A percentile compares a stretch with the other conserved stretches of the same genome.
These are phyloP conservation scores for Tetragonula clypearis DNA, from an alignment of 1,140 invertebrate genomes.

Conservation along the genomic window DNA sequence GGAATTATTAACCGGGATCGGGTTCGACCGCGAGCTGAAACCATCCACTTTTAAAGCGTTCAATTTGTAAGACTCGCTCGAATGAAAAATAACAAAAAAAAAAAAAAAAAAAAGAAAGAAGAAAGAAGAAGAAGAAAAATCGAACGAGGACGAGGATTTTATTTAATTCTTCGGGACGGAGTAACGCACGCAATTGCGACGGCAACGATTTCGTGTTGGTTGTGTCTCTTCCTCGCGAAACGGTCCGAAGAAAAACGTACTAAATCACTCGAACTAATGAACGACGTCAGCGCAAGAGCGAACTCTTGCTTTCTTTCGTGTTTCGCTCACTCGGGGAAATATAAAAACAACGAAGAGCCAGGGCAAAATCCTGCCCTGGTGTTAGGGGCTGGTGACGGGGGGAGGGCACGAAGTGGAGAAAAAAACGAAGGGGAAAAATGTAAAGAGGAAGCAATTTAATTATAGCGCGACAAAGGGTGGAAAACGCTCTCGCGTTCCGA, in stretches of 20 bases:
- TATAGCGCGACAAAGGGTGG: constrained; percentile 11
- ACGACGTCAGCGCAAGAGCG: not conserved
- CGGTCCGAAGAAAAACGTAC: not conserved
- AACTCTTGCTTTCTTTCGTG: not conserved
- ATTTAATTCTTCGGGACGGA: not conserved
- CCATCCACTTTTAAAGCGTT: not conserved
- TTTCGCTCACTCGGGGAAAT: not conserved
- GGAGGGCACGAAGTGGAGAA: not conserved
- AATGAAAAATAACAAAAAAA: too few relatives aligned
- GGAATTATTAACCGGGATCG: constrained; percentile 20
- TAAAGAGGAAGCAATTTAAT: constrained; percentile 35
- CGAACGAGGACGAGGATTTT: not conserved
- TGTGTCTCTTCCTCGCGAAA: not conserved
- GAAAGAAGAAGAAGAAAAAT: too few relatives aligned
- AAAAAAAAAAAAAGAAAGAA: too few relatives aligned
- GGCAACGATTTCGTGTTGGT: not conserved
- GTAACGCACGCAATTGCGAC: not conserved
- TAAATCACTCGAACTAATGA: constrained; percentile 35
- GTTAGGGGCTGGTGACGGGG: too few relatives aligned
- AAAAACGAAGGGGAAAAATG: constrained; percentile 4
- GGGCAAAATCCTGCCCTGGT: not conserved
- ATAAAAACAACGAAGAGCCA: not conserved
- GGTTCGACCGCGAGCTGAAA: too few relatives aligned
- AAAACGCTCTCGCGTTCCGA: not conserved
- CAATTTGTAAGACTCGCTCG: not conserved